phyloP scores from a whole-genome alignment of 1,140 invertebrate genomes.

The Probaryconus sp. region DNA sequence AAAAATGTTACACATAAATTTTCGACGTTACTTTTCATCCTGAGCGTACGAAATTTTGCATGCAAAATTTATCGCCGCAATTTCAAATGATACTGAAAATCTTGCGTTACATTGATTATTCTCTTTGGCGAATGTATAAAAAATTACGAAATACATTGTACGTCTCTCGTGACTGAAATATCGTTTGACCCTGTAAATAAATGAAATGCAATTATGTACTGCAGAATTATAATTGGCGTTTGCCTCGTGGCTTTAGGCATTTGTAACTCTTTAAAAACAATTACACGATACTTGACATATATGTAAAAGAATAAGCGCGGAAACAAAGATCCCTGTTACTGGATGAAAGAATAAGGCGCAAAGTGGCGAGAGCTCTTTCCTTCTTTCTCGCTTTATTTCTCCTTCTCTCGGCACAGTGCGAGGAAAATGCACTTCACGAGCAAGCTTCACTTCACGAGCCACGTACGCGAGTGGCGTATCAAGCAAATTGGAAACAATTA shows the following conservation, averaged over 20 bases:
- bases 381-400: constrained; percentile 24
- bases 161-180: background rate
- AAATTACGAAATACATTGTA: background rate
- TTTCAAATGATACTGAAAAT: no score
- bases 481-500: constrained; percentile 57
- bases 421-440: constrained; percentile 38
- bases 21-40: no score
- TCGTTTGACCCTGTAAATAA: constrained; percentile 39
- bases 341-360: constrained; percentile 35
- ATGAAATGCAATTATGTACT: constrained; percentile 39
- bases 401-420: constrained; percentile 22
- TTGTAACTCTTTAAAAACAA: constrained; percentile 58
- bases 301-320: constrained; percentile 49
- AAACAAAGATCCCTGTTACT: constrained; percentile 38
- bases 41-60: no score
- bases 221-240: constrained; percentile 48
- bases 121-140: background rate
- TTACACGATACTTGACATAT: constrained; percentile 53
- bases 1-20: no score
- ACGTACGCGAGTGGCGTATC: constrained; percentile 32
- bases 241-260: constrained; percentile 39
- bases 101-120: background rate
- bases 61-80: no score
- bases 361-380: constrained; percentile 35
- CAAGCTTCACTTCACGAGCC: constrained; percentile 31